Base-by-base conservation (phyloP, 1,140 invertebrate genomes). In the Aphaenogaster floridana region DNA sequence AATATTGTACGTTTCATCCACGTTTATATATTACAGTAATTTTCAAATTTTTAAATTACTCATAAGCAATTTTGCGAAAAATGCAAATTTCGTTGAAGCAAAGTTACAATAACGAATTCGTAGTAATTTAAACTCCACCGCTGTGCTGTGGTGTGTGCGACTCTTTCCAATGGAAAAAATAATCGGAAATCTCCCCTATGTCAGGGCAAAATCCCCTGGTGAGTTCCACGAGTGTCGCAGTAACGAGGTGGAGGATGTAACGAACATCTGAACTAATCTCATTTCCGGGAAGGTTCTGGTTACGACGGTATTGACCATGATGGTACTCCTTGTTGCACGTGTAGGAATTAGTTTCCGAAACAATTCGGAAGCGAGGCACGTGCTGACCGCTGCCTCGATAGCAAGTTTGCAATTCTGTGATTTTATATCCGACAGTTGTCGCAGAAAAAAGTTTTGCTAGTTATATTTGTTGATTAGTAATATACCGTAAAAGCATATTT, bases 231-330 rank as follows among this genome's bases (percentile, higher is more conserved):
- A 57, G 74, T 48, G 78, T 71, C 76, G 64, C 50, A 54, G 76
- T 89, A 91, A 91, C 89, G 76, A 91, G 50, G 74, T 90, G 64
- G 59, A 74, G 66, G 45, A 87, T 86, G 88, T 89, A 91, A 91
- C 90, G 74, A 91, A 88, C 90, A 89, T 86, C 80, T 88, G 64
- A 91, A 91, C 90, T 91, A 91, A 91, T 91, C 90, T 89, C 88
- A 91, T 91, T 91, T 86, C 83, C 69, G 57, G 39, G 63, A 80
- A 71, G 86, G 80, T 61, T 91, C 88, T 89, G 88, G 83, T 66
- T 81, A 85, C 80, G 90, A 91, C 85, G 76, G 80, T 88, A 86
- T 91, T 71, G 89, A 86, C 80, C 79, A 52, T 77, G 81, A 68
- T 50, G 71, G 81, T 77, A 69, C 57, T 83, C 50, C 68, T 84